Conservation (phyloP, 2,113 vertebrate species). For the Ictalurus furcatus region DNA sequence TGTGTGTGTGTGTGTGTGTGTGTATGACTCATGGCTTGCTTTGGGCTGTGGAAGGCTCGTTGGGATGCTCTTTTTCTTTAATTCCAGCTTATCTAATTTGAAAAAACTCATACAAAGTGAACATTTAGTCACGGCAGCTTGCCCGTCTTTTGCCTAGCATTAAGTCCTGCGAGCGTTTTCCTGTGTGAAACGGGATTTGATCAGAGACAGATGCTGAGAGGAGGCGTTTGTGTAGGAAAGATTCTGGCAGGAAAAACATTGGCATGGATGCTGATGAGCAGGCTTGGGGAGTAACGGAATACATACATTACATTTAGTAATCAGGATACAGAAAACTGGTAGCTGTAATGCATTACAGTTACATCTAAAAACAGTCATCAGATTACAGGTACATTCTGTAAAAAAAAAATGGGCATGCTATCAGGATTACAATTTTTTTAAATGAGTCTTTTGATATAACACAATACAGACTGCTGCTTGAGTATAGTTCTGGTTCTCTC, state of each 20-base stretch:
- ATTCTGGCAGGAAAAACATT: neutral
- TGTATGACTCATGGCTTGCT: neutral
- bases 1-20: neutral
- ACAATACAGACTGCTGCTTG: too few relatives aligned
- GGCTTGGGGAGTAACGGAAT: too few relatives aligned
- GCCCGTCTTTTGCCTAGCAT: neutral
- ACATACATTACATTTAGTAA: too few relatives aligned
- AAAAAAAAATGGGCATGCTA: too few relatives aligned
- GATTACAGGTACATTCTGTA: too few relatives aligned
- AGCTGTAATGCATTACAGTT: too few relatives aligned
- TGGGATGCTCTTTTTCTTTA: neutral
- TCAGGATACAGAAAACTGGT: too few relatives aligned
- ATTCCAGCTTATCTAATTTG: neutral
- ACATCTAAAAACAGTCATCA: too few relatives aligned
- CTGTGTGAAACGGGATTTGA: neutral
- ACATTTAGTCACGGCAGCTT: neutral
- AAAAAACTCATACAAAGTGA: neutral
- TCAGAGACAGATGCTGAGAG: neutral
- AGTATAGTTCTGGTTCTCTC: too few relatives aligned
- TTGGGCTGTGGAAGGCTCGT: neutral
- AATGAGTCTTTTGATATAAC: too few relatives aligned
- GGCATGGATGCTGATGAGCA: neutral
- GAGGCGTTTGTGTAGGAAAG: neutral
- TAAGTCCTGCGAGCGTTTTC: neutral
- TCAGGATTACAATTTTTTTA: too few relatives aligned